A percentile compares a stretch with the other conserved stretches of the same genome.
Evolutionary conservation across 2,113 vertebrate species (phyloP).

Genomic region (Hirundichthys speculiger): DNA sequence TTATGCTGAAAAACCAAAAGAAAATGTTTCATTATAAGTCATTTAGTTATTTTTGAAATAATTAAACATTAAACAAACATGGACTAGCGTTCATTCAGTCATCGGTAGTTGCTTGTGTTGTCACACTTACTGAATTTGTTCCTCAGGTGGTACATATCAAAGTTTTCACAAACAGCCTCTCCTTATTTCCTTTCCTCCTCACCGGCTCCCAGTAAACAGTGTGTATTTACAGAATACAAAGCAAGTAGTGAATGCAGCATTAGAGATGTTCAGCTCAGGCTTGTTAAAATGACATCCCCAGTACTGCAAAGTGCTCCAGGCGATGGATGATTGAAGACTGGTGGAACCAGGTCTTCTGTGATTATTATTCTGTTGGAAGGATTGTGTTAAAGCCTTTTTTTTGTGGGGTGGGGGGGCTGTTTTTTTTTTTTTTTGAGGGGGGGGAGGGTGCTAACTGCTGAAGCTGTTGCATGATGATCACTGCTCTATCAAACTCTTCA

Average conservation of each 20-base stretch:
- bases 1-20: constrained; percentile 8
- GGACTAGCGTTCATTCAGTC: constrained; percentile 27
- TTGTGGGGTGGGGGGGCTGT: too few species aligned
- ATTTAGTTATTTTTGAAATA: constrained; percentile 47
- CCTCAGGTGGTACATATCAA: constrained; percentile 47
- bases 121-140: constrained; percentile 33
- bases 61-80: constrained; percentile 30
- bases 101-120: constrained; percentile 11
- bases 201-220: constrained; percentile 29
- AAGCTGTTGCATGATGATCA: constrained; percentile 29
- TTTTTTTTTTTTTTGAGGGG: too few species aligned
- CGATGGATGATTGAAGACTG: too few species aligned
- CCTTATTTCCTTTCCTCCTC: constrained; percentile 32
- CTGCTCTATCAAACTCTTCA: not conserved
- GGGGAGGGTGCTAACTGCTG: constrained; percentile 7
- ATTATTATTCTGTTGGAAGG: constrained; percentile 49
- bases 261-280: constrained; percentile 21
- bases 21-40: constrained; percentile 42
- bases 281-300: constrained; percentile 46
- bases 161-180: constrained; percentile 27
- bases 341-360: constrained; percentile 2
- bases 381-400: constrained; percentile 31
- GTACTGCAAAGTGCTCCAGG: too few species aligned
- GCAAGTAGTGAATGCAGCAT: constrained; percentile 29
- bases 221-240: constrained; percentile 41